Percentiles rank a stretch among this genome's conserved stretches.
Conservation (phyloP, 2,888 invertebrate species). For the Lasioglossum zephyrum region DNA sequence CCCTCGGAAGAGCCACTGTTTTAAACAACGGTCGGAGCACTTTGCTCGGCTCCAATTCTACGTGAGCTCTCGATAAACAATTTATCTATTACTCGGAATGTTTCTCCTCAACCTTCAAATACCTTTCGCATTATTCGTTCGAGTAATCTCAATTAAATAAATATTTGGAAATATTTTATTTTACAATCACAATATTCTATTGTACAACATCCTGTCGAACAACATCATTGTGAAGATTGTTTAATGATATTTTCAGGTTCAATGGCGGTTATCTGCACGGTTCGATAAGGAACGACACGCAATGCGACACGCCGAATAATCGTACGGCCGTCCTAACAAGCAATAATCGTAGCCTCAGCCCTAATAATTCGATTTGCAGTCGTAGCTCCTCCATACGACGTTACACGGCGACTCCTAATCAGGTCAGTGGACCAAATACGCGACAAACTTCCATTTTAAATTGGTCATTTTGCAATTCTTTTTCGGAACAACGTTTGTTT, state of each 20-base stretch:
- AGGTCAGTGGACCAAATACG: constrained; percentile 63
- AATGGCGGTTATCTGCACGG: constrained; percentile 79
- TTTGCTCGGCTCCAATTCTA: constrained; percentile 78
- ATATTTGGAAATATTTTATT: background rate
- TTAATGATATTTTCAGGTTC: constrained; percentile 57
- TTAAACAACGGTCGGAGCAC: constrained; percentile 83
- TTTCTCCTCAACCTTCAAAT: too few species aligned
- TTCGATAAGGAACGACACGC: constrained; percentile 91
- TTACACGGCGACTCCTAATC: constrained; percentile 78
- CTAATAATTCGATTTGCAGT: constrained; percentile 89
- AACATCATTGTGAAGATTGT: background rate
- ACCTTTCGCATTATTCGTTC: too few species aligned
- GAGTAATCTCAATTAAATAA: too few species aligned
- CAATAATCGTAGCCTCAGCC: constrained; percentile 87
- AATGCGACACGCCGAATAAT: constrained; percentile 89
- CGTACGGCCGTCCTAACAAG: constrained; percentile 85
- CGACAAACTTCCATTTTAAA: too few species aligned
- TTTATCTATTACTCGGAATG: too few species aligned
- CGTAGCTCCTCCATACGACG: constrained; percentile 79
- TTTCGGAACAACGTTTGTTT: too few species aligned
- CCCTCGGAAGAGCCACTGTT: constrained; percentile 81
- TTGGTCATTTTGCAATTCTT: too few species aligned
- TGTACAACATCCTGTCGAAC: too few species aligned
- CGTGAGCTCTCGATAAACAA: constrained; percentile 68
- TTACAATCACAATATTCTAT: too few species aligned